Base-by-base conservation (phyloP, 2,113 vertebrate genomes). In the Callorhinus ursinus region DNA sequence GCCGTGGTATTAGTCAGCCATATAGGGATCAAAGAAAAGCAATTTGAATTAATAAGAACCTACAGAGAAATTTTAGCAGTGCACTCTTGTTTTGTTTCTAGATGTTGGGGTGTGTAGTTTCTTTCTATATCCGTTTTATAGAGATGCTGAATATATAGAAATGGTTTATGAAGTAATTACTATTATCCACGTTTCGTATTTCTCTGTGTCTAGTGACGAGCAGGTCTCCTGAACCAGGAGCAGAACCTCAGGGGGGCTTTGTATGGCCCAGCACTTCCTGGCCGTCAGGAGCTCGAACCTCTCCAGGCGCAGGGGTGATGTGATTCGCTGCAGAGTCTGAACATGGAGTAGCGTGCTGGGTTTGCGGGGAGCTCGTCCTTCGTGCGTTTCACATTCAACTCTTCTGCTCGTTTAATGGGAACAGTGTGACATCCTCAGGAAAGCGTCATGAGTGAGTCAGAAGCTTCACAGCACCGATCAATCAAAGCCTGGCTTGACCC, bases 301-400 rank as follows among this genome's bases (percentile, higher is more conserved):
- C 13, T 19, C 74, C 59, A 11, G 24, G 18, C 0, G 49, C n/a
- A 19, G 51, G 6, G 76, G 46, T 3, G n/a, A 14, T 12, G 5
- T 2, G 5, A 14, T 15, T 1, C 22, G 76, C 33, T 5, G 13
- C 31, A 15, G 28, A 9, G 39, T 4, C 13, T 26, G 57, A n/a
- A 13, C 1, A 0, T 1, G 31, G 46, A 2, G 10, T 3, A 1
- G 33, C 7, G 11, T 2, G 12, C 15, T 15, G 46, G 7, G 15
- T 49, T 19, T 42, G 36, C 28, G 6, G 24, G 39, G n/a, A 65
- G 33, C 57, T 12, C 7, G 55, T 22, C 55, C 46, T 71, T 22
- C 7, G 39, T 8, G 13, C 5, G 72, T 11, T n/a, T 46, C 19
- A 18, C 4, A 16, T 12, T 15, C 15, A 10, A 24, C 46, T 49